phyloP scores from a whole-genome alignment of 2,113 vertebrate genomes.

The Tragelaphus imberbis region DNA sequence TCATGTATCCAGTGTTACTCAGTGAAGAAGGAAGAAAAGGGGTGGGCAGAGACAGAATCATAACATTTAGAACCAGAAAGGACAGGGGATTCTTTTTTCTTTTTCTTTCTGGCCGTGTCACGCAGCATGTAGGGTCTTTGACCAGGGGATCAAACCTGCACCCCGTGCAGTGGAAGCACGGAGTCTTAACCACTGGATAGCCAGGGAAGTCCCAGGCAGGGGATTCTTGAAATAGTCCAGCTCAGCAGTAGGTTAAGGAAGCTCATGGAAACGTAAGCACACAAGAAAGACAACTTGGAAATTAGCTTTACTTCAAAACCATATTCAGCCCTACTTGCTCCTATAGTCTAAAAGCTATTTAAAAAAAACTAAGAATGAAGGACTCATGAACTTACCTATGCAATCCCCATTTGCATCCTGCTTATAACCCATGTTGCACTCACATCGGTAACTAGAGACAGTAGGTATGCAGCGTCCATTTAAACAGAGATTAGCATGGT shows the following conservation, averaged over 20 bases:
- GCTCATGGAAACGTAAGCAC: rapidly evolving
- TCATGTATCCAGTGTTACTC: not conserved
- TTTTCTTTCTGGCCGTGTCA: not conserved
- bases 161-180: not conserved
- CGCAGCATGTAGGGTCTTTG: not conserved
- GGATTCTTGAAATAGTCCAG: not conserved
- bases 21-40: not conserved
- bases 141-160: not conserved
- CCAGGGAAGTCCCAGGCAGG: not conserved
- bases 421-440: conserved; percentile 99
- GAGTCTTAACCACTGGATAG: not conserved
- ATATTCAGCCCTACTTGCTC: not conserved
- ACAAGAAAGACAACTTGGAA: not conserved
- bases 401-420: conserved; percentile 94
- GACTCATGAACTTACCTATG: conserved; percentile 84
- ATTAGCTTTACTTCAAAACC: not conserved
- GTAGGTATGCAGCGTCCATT: conserved; percentile 96
- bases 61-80: not conserved
- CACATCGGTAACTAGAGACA: conserved; percentile 92
- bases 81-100: not conserved
- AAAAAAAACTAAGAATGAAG: not conserved
- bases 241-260: not conserved
- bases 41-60: not conserved
- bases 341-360: not conserved
- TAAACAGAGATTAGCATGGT: conserved; percentile 95